These are phyloP conservation scores for Platorchestia sp. DNA, from an alignment of 1,140 invertebrate genomes.

Conservation along the genomic window DNA sequence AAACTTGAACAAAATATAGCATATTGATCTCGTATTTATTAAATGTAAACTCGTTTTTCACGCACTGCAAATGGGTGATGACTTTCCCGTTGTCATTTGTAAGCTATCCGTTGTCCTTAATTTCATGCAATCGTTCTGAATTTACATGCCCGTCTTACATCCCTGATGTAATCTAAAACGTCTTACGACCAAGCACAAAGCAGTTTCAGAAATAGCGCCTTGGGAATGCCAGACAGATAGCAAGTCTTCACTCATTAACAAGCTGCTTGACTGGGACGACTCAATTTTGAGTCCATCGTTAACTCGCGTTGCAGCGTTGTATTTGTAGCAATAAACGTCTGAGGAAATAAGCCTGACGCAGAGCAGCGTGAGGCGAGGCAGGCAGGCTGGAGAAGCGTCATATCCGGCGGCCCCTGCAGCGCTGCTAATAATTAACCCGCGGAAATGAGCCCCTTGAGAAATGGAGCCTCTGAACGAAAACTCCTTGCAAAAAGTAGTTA, in stretches of 20 bases:
- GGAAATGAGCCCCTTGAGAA: constrained; percentile 50
- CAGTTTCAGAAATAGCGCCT: background rate
- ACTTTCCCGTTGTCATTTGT: no score
- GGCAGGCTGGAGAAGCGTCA: background rate
- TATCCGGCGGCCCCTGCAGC: background rate
- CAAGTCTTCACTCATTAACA: background rate
- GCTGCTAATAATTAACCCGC: constrained; percentile 25
- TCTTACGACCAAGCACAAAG: background rate
- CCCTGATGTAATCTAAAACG: background rate
- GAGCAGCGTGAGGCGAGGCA: background rate
- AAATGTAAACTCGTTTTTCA: no score
- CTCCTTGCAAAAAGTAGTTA: background rate
- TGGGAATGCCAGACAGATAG: background rate
- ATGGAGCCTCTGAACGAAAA: constrained; percentile 20
- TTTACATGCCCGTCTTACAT: no score
- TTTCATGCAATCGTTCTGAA: no score
- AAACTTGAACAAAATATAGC: no score
- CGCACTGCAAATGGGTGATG: no score
- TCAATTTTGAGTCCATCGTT: background rate
- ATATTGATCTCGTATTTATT: no score
- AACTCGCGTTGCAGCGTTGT: background rate
- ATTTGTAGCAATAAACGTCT: background rate
- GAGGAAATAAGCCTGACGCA: background rate
- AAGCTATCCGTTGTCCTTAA: no score
- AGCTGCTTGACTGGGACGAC: background rate